A percentile compares a stretch with the other conserved stretches of the same genome.
Evolutionary conservation across 2,797 vertebrate genomes (phyloP).

Genomic region (Heteromormyrus szaboi): DNA sequence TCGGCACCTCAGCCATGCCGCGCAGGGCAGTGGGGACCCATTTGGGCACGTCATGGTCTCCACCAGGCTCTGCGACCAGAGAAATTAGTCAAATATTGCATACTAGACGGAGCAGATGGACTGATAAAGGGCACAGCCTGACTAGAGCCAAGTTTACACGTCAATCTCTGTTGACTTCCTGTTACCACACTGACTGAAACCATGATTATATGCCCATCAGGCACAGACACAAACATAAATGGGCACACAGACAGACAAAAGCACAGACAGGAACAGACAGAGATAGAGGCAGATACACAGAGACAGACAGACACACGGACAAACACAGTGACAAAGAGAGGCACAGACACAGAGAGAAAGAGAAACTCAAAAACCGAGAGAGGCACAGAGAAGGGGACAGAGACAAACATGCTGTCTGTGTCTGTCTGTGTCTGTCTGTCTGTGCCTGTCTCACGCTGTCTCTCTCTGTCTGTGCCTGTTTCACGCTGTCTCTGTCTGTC

Average conservation of each 20-base stretch:
- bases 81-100: not conserved
- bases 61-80: not conserved
- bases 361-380: not conserved
- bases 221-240: not conserved
- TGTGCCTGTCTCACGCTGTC: too few relatives aligned
- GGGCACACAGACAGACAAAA: not conserved
- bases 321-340: not conserved
- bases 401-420: not conserved
- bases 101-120: not conserved
- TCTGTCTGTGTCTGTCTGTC: too few relatives aligned
- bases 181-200: not conserved
- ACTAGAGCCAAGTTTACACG: not conserved
- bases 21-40: not conserved
- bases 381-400: not conserved
- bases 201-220: not conserved
- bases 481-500: too few relatives aligned
- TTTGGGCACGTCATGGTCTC: not conserved
- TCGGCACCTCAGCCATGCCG: not conserved
- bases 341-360: not conserved
- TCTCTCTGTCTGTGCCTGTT: too few relatives aligned
- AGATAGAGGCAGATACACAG: not conserved
- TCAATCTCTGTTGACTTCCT: not conserved
- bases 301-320: not conserved
- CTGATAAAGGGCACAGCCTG: not conserved
- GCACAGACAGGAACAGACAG: not conserved